These are phyloP conservation scores for Machimus atricapillus DNA, from an alignment of 2,888 invertebrate species.

Conservation along the genomic window DNA sequence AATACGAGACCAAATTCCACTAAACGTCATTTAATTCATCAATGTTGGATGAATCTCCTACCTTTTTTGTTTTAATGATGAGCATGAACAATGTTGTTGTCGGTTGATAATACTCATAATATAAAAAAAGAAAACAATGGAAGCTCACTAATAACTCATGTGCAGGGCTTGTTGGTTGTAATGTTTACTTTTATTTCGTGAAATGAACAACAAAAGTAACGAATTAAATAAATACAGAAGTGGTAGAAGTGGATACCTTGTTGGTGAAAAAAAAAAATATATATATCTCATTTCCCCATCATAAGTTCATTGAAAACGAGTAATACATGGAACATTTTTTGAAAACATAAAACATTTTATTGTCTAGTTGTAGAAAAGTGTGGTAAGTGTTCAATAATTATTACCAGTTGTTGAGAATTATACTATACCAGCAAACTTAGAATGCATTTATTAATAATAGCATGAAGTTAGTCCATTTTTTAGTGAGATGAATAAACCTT, in stretches of 20 bases:
- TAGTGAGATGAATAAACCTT: not conserved
- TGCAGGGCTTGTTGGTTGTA: not conserved
- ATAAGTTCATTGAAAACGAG: not conserved
- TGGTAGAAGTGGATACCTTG: not conserved
- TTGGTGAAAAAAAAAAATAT: not conserved
- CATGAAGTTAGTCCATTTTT: not conserved
- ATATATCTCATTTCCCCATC: not conserved
- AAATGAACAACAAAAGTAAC: not conserved
- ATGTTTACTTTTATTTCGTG: not conserved
- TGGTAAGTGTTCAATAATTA: constrained; percentile 18
- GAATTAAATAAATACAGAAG: not conserved
- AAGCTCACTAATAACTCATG: not conserved
- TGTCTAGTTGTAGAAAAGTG: constrained; percentile 28
- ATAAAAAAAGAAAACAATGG: not conserved
- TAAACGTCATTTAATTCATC: constrained; percentile 9
- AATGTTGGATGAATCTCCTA: constrained; percentile 17
- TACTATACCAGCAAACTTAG: not conserved
- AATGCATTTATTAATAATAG: not conserved
- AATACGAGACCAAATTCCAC: not conserved
- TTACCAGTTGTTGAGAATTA: not conserved
- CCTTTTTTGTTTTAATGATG: constrained; percentile 4
- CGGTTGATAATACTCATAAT: not conserved
- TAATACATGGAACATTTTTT: not conserved
- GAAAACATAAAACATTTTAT: not conserved
- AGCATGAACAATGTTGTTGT: constrained; percentile 29